Base-by-base conservation (phyloP, 2,888 invertebrate genomes). In the Tromatobia lineatoria region DNA sequence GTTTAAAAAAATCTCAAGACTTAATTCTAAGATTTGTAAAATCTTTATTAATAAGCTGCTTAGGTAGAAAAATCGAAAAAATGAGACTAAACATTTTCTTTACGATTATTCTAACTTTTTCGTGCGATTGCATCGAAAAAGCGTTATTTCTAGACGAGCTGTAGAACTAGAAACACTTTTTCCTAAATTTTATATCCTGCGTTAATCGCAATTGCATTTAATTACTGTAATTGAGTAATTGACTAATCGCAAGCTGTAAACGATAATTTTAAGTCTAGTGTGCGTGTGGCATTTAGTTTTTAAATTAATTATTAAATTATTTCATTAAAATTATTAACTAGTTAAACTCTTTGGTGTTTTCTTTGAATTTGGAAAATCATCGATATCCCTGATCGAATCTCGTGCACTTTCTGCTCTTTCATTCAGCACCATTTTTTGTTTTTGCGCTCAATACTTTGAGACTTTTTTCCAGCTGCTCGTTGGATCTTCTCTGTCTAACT, bases 241-340 rank as follows among this genome's bases (percentile, higher is more conserved):
- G 67, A 77, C 67, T 77, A 77, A 45, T 77, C 20, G 57, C 69
- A 70, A 77, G 77, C 77, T 69, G 50, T 47, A 69, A 77, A 59
- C 47, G 57, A 69, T 50, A 47, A 20, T 59, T 50, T 47, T 59
- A 29, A 25, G 45, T 11, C 59, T 34, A 50, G 20, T 64, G 75
- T 75, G 64, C 75, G 75, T 64, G 74, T 74, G 23, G 61, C 50
- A 7, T 38, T 38, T 38, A 10, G 10, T 10, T 8, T 64, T 52
- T 15, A 15, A 23, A 67, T 47, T 38, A 38, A 3, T 15, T 34
- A 4, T 38, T 18, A 38, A 57, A 57, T 57, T 50, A 50, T 50
- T 18, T 4, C 50, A 18, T n/a, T n/a, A 18, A 18, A 50, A 57
- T 57, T 25, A 25, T 47, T 38, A 29, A 29, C 38, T 38, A 34